These are phyloP conservation scores for Lepeophtheirus nordmannii DNA, from an alignment of 2,888 invertebrate genomes.

Conservation along the genomic window DNA sequence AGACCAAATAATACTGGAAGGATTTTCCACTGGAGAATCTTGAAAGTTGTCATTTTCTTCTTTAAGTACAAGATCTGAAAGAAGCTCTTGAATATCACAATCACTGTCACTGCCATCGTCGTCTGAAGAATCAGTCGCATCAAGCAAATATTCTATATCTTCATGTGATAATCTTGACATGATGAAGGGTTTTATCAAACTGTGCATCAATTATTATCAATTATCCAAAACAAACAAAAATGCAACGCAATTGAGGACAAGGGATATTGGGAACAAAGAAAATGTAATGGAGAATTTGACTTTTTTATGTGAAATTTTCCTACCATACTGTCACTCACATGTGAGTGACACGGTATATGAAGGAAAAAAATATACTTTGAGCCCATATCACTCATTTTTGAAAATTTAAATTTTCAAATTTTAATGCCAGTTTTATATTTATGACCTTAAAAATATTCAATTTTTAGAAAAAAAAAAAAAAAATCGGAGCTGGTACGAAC, in stretches of 20 bases:
- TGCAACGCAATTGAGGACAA: background rate
- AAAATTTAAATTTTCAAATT: too few species aligned
- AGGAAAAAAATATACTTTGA: too few species aligned
- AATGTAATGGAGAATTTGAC: too few species aligned
- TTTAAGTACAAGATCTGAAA: background rate
- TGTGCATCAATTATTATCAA: background rate
- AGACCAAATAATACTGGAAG: background rate
- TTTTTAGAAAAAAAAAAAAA: too few species aligned
- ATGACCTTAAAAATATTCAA: too few species aligned
- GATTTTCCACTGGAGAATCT: background rate
- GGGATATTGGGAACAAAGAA: background rate
- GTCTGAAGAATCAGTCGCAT: background rate
- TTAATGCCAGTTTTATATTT: too few species aligned
- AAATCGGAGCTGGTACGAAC: too few species aligned
- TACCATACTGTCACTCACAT: background rate
- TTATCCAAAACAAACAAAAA: background rate
- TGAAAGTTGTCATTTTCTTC: background rate
- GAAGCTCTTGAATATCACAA: background rate
- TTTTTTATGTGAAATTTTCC: background rate
- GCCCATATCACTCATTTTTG: too few species aligned
- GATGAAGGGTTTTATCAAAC: too few species aligned
- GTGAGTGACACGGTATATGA: too few species aligned
- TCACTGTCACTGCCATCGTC: background rate
- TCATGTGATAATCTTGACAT: too few species aligned
- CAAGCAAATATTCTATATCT: constrained; percentile 2